phyloP scores from a whole-genome alignment of 2,113 vertebrate genomes.

The Grammomys surdaster region DNA sequence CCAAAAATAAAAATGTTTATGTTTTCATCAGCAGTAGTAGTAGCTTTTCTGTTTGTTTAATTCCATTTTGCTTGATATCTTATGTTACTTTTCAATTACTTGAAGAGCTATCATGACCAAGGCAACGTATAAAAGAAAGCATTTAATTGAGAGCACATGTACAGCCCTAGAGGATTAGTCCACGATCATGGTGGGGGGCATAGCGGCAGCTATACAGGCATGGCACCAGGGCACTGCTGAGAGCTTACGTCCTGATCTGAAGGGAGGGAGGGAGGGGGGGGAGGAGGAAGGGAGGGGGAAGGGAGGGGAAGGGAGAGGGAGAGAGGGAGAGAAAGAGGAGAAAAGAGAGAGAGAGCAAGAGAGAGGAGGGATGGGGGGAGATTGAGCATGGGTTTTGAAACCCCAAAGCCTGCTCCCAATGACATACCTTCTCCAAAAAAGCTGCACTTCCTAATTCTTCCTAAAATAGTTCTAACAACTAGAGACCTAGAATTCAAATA shows the following conservation, averaged over 20 bases:
- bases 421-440: too few relatives aligned
- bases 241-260: not conserved
- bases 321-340: not conserved
- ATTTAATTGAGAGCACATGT: not conserved
- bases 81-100: not conserved
- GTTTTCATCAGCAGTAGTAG: not conserved
- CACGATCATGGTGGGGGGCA: not conserved
- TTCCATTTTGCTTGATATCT: not conserved
- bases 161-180: not conserved
- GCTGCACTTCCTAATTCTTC: not conserved
- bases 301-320: too few relatives aligned
- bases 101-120: not conserved
- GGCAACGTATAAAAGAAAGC: not conserved
- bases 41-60: not conserved
- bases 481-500: not conserved
- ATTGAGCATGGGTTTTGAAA: not conserved
- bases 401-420: not conserved
- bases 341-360: not conserved
- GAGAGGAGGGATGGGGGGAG: not conserved
- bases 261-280: not conserved
- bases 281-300: not conserved
- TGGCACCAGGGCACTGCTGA: not conserved
- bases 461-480: not conserved
- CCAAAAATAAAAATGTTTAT: not conserved
- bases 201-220: not conserved